Evolutionary conservation across 2,797 vertebrate species (phyloP), one percentile per base, ranked within the genome.

Genomic region (Hydrocynus forskahlii): DNA sequence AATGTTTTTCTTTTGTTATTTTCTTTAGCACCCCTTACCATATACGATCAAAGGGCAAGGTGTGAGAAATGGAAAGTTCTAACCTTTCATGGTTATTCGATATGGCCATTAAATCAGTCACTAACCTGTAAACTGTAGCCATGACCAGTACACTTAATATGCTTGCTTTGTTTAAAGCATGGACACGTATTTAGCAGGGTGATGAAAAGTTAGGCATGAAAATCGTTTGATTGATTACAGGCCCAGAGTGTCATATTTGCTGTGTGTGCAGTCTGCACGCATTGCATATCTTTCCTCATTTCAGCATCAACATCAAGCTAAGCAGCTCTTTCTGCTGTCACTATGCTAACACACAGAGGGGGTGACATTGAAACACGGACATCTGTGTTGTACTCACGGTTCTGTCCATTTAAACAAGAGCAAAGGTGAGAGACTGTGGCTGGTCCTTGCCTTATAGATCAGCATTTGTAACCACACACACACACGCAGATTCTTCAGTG

Each of bases 61-160:
- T 90, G 84, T 35, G 52, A 3, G 87, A 91, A 93, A 92, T 91
- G 84, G 87, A 93, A 91, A 90, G 87, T 90, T 93, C 91, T 92
- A 94, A 93, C 92, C 91, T 94, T 93, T 92, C 86, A 88, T 87
- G 45, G 91, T 94, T 93, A 93, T 94, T 92, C 88, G 84, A 92
- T 92, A 89, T 84, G 81, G 83, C 88, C 80, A 88, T 93, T 90
- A 92, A 94, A 94, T 94, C 91, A 92, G 92, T 93, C 79, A 78
- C 83, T 85, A 75, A 81, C 81, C 85, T 80, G 80, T 78, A 87
- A 71, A 86, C 89, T 84, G 84, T 83, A 80, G 84, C 91, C 91
- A 89, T 90, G 83, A 86, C 88, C 5, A 43, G 83, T 82, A 70
- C 79, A 64, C 77, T 84, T 89, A 88, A 87, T 62, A 73, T 84